Conservation (phyloP, 2,797 vertebrate genomes). For the Eupleurogrammus muticus region DNA sequence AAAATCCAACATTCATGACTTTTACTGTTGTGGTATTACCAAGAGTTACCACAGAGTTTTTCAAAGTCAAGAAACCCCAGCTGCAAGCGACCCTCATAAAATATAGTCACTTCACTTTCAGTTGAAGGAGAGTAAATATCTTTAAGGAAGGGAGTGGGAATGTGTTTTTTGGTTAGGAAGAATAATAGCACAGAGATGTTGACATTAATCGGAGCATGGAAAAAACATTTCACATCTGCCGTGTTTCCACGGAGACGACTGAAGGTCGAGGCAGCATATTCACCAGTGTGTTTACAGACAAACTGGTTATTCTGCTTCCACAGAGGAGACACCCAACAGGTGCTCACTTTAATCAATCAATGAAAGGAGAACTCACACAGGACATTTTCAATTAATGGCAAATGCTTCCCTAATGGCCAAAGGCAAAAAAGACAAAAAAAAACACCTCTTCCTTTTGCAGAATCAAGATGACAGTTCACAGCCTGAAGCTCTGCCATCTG, state of each 20-base stretch:
- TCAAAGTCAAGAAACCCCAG: not conserved
- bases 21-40: not conserved
- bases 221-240: constrained; percentile 34
- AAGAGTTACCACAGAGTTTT: too few relatives aligned
- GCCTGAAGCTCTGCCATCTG: constrained; percentile 8
- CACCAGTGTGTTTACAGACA: constrained; percentile 39
- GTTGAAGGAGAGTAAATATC: not conserved
- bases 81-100: not conserved
- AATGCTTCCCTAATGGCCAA: constrained; percentile 11
- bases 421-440: not conserved
- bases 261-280: constrained; percentile 27
- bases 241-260: constrained; percentile 70
- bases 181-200: constrained; percentile 20
- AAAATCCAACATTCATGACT: not conserved
- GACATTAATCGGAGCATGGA: constrained; percentile 29
- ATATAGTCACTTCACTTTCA: not conserved
- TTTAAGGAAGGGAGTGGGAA: not conserved
- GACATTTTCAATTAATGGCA: not conserved
- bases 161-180: constrained; percentile 1
- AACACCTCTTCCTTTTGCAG: not conserved
- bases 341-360: not conserved
- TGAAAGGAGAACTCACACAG: not conserved
- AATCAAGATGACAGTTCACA: constrained; percentile 30
- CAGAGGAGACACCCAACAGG: constrained; percentile 28
- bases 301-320: constrained; percentile 38